phyloP scores from a whole-genome alignment of 2,113 vertebrate species.

The Damaliscus lunatus region DNA sequence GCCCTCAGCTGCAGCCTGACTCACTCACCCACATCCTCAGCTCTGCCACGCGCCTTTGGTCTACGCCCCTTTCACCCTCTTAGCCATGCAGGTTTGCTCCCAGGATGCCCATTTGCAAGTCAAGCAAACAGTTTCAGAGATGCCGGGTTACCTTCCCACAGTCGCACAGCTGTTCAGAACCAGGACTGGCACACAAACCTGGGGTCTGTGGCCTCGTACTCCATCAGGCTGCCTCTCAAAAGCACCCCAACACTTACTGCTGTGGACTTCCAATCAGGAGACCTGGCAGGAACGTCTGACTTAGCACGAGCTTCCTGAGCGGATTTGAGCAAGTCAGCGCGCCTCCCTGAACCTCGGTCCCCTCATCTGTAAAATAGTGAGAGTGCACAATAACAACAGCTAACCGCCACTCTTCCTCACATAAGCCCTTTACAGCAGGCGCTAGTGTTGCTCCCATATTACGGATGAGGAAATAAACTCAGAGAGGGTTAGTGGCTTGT shows the following conservation, averaged over 20 bases:
- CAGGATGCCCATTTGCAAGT: background rate
- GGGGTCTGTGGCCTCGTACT: background rate
- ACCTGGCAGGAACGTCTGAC: background rate
- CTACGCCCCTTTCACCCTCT: background rate
- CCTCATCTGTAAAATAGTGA: background rate
- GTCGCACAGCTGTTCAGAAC: background rate
- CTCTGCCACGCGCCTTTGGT: rapidly evolving
- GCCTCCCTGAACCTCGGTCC: background rate
- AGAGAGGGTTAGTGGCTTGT: background rate
- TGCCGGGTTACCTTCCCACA: background rate
- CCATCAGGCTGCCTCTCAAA: background rate
- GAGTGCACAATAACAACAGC: rapidly evolving
- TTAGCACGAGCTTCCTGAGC: background rate
- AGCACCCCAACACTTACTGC: background rate
- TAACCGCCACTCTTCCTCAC: rapidly evolving
- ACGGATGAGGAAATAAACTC: background rate
- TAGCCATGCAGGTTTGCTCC: background rate
- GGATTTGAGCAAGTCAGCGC: rapidly evolving
- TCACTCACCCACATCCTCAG: no score
- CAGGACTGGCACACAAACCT: background rate
- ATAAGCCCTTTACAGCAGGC: background rate
- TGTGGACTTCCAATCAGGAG: background rate
- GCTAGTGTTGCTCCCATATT: rapidly evolving
- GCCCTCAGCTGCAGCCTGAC: background rate
- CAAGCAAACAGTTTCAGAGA: background rate